A percentile compares a stretch with the other conserved stretches of the same genome.
These are phyloP conservation scores for Seira sanloemensis DNA, from an alignment of 2,888 invertebrate species.

Conservation along the genomic window DNA sequence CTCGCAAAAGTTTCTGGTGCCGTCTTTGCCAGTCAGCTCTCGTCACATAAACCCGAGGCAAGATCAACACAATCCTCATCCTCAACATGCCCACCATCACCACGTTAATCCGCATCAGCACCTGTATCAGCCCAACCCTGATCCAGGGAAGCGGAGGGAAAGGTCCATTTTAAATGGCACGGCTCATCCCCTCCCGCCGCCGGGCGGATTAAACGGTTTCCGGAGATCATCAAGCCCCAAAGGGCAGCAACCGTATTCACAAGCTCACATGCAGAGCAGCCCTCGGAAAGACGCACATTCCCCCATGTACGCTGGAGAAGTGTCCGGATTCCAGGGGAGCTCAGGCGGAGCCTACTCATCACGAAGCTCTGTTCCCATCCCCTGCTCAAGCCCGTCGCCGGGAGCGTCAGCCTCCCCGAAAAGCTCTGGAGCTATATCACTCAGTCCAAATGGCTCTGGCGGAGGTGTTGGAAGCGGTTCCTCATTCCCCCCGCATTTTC, in stretches of 20 bases:
- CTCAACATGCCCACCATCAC: constrained; percentile 29
- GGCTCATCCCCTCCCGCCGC: constrained; percentile 51
- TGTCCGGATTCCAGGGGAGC: constrained; percentile 56
- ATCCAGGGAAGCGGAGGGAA: constrained; percentile 56
- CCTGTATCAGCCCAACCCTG: constrained; percentile 43
- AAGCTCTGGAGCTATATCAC: constrained; percentile 67
- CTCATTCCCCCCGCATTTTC: constrained; percentile 63
- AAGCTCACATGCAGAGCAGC: constrained; percentile 62
- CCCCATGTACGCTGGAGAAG: constrained; percentile 70
- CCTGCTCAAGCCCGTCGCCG: constrained; percentile 71
- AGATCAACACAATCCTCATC: constrained; percentile 22
- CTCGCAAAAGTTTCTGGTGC: constrained; percentile 73
- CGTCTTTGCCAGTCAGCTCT: constrained; percentile 72
- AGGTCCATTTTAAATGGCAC: constrained; percentile 70
- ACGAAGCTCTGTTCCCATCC: constrained; percentile 70
- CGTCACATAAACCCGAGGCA: constrained; percentile 57
- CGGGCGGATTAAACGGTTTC: constrained; percentile 50
- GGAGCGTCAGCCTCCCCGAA: constrained; percentile 72
- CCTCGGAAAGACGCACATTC: constrained; percentile 71
- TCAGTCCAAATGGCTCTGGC: constrained; percentile 48
- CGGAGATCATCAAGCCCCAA: constrained; percentile 55
- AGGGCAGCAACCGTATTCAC: constrained; percentile 40
- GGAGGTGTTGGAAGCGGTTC: too few species aligned
- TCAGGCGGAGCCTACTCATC: constrained; percentile 63
- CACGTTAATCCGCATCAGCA: constrained; percentile 22